Percentiles rank a stretch among this genome's conserved stretches.
These are phyloP conservation scores for Parasteatoda lunata DNA, from an alignment of 2,888 invertebrate species.

Conservation along the genomic window DNA sequence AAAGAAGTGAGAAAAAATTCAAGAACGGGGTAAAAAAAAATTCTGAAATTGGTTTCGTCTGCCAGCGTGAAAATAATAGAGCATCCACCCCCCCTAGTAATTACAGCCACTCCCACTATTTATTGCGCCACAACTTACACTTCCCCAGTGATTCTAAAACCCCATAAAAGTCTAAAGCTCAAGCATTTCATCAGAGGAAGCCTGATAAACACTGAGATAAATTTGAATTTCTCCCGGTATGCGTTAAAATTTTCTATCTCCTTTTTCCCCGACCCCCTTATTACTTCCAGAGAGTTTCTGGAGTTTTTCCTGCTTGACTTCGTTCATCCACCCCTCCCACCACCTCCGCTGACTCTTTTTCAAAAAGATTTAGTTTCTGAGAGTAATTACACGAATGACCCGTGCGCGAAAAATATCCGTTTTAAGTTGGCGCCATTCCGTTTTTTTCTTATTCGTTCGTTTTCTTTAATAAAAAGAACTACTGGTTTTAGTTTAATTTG, in stretches of 20 bases:
- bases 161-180: conserved; percentile 39
- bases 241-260: conserved; percentile 10
- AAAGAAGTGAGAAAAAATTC: conserved; percentile 16
- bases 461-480: conserved; percentile 42
- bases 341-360: not conserved
- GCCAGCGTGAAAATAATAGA: conserved; percentile 44
- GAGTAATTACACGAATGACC: conserved; percentile 54
- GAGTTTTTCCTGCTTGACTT: not conserved
- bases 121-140: conserved; percentile 44
- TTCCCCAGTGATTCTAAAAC: not conserved
- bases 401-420: conserved; percentile 26
- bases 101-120: conserved; percentile 40
- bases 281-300: conserved; percentile 3
- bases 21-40: conserved; percentile 22
- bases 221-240: conserved; percentile 40
- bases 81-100: conserved; percentile 28
- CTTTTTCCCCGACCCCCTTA: not conserved
- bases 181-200: conserved; percentile 53
- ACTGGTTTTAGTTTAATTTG: conserved; percentile 49
- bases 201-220: conserved; percentile 51
- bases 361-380: conserved; percentile 24
- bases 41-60: conserved; percentile 2
- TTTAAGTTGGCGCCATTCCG: not conserved
- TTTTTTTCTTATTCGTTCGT: conserved; percentile 14
- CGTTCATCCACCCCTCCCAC: too few species aligned